Evolutionary conservation across 2,113 vertebrate genomes (phyloP).

Genomic region (Gulo gulo): DNA sequence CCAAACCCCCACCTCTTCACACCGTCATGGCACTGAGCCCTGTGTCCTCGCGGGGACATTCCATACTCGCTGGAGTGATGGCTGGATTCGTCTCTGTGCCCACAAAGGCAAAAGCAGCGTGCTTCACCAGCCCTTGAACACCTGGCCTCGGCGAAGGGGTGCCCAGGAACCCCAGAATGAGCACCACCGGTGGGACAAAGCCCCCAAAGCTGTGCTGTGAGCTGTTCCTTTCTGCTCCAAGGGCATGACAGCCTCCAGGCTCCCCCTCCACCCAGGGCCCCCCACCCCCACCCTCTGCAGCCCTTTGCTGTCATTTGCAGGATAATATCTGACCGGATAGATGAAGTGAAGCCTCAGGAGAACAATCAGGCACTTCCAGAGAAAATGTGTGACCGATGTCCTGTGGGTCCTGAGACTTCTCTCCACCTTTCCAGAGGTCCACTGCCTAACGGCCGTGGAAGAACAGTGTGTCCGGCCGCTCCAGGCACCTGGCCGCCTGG

Average conservation of each 20-base stretch:
- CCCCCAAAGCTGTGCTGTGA: background rate
- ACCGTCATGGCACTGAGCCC: rapidly evolving
- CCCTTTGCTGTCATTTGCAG: too few species aligned
- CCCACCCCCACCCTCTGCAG: background rate
- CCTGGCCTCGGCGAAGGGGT: background rate
- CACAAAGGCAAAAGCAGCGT: background rate
- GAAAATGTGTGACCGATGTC: constrained; percentile 70
- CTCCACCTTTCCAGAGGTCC: constrained; percentile 71
- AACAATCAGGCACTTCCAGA: constrained; percentile 59
- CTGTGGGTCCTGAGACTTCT: constrained; percentile 64
- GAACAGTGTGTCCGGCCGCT: constrained; percentile 76
- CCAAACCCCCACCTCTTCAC: rapidly evolving
- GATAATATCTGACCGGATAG: background rate
- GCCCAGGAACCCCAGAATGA: rapidly evolving
- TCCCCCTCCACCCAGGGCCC: too few species aligned
- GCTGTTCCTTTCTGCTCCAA: background rate
- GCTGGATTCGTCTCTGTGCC: background rate
- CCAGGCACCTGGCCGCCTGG: constrained; percentile 67
- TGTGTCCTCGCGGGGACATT: rapidly evolving
- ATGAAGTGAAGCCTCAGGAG: constrained; percentile 46
- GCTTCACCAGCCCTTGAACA: rapidly evolving
- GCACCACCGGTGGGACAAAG: background rate
- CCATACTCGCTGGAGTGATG: rapidly evolving
- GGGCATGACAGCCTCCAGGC: rapidly evolving
- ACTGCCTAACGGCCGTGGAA: constrained; percentile 64